Conservation (phyloP, 2,888 invertebrate species). For the Aphidoletes aphidimyza region DNA sequence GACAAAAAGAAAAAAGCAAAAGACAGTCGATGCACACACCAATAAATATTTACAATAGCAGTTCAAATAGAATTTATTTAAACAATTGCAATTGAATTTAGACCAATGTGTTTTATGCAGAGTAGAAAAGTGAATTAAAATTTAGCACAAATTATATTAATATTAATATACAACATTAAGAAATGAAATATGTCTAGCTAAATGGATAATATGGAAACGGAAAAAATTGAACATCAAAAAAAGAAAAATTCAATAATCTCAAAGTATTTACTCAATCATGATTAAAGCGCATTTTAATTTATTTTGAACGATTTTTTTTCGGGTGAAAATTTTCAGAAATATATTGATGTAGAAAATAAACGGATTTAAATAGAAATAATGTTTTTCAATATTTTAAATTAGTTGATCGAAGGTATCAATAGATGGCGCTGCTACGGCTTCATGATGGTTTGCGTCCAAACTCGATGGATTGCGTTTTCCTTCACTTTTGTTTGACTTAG, state of each 20-base stretch:
- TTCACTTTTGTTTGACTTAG: not conserved
- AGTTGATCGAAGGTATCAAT: not conserved
- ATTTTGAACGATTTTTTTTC: constrained; percentile 20
- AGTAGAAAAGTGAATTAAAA: not conserved
- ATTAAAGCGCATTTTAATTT: not conserved
- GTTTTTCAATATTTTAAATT: not conserved
- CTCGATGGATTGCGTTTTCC: not conserved
- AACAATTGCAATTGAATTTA: not conserved
- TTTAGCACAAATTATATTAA: not conserved
- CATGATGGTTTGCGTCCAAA: constrained; percentile 3
- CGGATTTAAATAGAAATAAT: not conserved
- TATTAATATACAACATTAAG: not conserved
- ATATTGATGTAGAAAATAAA: not conserved
- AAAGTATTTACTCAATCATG: constrained; percentile 10
- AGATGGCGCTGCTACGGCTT: not conserved
- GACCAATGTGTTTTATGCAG: not conserved
- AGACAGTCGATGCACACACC: constrained; percentile 72
- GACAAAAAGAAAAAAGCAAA: constrained; percentile 69
- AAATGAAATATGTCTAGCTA: not conserved
- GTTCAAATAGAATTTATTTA: not conserved
- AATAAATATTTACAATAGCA: constrained; percentile 63
- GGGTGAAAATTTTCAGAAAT: not conserved
- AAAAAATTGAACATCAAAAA: too few relatives aligned
- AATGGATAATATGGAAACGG: not conserved
- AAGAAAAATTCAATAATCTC: not conserved